Base-by-base conservation (phyloP, 2,797 vertebrate species). In the Pangasius djambal region DNA sequence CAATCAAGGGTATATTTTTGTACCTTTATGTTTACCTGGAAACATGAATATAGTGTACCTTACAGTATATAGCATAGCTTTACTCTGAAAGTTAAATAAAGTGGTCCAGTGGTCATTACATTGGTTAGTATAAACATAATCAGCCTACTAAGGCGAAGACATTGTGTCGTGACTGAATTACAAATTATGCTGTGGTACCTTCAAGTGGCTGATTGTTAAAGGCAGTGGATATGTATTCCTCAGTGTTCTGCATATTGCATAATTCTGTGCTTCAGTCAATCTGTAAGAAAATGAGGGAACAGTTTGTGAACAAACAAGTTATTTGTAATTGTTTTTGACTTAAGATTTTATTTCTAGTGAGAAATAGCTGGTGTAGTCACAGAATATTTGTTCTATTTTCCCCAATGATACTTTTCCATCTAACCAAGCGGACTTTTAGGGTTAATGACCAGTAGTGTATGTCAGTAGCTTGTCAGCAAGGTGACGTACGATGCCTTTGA, bases 391-490 rank as follows among this genome's bases (percentile, higher is more conserved):
- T 83, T 28, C 22, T 34, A 0, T 83, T 63, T 67, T 9, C 34
- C 25, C 4, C 10, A 50, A 50, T 31, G 15, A 84, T 9, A 50
- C 28, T 67, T 67, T 84, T 69, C 15, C 25, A 22, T 50, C 44
- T 50, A 67, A 31, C 40, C 20, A 48, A 65, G 7, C 59, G 44
- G 28, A 84, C 63, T 48, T 67, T 84, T 50, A 50, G 40, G 63
- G 28, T 50, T 84, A 84, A 31, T 84, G 28, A 52, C 61, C 18
- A 67, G 15, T 50, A 48, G 25, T 44, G 12, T 83, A 83, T 83
- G 40, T 61, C 79, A 83, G 61, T 48, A 83, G 82, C 61, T 83
- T 83, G 57, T 63, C 57, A 40, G 22, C 20, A 83, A 28, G 55
- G 20, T 83, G 79, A 63, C 2, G 6, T 83, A 40, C 2, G 25